phyloP scores from a whole-genome alignment of 2,113 vertebrate species.

The Mesitornis unicolor region DNA sequence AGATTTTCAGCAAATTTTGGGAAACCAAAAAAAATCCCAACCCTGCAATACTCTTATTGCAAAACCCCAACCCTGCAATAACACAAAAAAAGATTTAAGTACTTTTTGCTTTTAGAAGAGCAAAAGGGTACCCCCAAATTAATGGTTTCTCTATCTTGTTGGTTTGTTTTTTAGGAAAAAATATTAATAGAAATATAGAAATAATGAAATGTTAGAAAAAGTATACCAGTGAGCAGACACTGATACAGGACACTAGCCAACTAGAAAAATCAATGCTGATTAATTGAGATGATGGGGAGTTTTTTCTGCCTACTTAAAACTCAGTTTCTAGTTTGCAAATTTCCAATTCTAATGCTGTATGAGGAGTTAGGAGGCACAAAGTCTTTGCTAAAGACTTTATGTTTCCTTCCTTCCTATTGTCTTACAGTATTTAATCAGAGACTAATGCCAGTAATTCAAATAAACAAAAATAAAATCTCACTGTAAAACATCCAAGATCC shows the following conservation, averaged over 20 bases:
- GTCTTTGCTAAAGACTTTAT: background rate
- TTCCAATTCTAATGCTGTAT: background rate
- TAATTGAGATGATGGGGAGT: background rate
- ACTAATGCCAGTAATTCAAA: background rate
- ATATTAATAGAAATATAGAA: background rate
- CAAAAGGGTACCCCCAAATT: background rate
- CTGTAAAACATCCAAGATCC: background rate
- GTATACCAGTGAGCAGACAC: background rate
- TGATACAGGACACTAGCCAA: background rate
- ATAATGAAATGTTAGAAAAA: background rate
- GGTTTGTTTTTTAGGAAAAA: background rate
- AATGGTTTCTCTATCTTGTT: background rate
- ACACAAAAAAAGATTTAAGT: background rate
- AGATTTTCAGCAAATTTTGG: background rate
- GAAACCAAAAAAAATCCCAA: background rate
- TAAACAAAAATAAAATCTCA: background rate
- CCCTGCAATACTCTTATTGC: background rate
- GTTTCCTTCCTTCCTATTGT: background rate
- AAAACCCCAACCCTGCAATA: no score
- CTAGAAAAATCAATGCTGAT: background rate
- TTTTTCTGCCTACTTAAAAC: background rate
- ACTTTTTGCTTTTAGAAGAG: background rate
- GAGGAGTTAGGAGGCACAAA: background rate
- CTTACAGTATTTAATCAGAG: background rate
- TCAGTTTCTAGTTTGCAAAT: background rate